Conservation (phyloP, 2,797 vertebrate genomes). For the Alectoris magna region DNA sequence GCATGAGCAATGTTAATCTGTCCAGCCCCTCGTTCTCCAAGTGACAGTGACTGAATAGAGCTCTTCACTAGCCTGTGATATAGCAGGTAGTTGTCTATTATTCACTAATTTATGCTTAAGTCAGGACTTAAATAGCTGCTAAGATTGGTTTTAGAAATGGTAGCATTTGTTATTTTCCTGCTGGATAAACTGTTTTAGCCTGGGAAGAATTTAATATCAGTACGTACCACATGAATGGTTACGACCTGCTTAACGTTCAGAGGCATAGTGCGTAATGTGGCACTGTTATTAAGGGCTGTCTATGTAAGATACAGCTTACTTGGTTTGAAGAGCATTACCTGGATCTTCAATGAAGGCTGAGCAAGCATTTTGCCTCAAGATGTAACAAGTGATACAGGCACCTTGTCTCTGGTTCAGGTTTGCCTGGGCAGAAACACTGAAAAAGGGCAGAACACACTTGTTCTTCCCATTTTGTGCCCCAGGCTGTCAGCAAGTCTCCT, state of each 20-base stretch:
- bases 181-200: neutral
- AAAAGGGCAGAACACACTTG: constrained; percentile 6
- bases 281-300: neutral
- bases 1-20: neutral
- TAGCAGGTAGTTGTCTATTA: neutral
- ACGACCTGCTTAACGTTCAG: neutral
- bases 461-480: neutral
- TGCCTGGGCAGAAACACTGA: neutral
- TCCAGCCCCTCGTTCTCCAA: neutral
- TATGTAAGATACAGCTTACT: neutral
- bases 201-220: neutral
- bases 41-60: neutral
- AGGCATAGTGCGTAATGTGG: neutral
- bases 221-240: neutral
- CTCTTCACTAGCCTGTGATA: neutral
- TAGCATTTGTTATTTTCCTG: neutral
- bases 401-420: constrained; percentile 20
- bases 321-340: neutral
- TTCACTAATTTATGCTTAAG: neutral
- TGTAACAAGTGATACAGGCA: neutral
- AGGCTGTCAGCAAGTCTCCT: constrained; percentile 19
- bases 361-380: constrained; percentile 34
- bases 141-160: neutral
- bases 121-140: neutral
- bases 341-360: neutral